These are phyloP conservation scores for Penaeus indicus DNA, from an alignment of 1,140 invertebrate genomes.

Conservation along the genomic window DNA sequence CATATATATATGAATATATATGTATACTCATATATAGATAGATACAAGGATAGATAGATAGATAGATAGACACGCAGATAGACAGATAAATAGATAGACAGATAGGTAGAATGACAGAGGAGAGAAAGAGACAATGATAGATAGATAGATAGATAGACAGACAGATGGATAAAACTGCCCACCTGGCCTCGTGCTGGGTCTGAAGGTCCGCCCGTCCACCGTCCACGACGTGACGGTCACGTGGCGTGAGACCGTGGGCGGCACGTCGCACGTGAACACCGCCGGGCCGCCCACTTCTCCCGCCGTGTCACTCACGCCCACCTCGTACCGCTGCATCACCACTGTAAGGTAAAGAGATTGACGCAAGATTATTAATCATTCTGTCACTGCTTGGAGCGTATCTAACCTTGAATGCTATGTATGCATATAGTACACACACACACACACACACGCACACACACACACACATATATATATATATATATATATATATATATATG, in stretches of 20 bases:
- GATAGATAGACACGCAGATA: no score
- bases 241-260: constrained; percentile 48
- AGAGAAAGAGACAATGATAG: background rate
- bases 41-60: no score
- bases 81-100: no score
- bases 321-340: constrained; percentile 58
- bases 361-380: background rate
- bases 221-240: constrained; percentile 51
- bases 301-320: constrained; percentile 51
- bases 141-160: constrained; percentile 11
- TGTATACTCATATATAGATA: no score
- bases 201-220: constrained; percentile 38
- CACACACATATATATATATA: no score
- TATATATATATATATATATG: no score
- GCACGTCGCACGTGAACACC: constrained; percentile 51
- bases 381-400: no score
- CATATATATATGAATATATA: no score
- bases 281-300: constrained; percentile 51
- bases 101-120: background rate
- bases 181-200: constrained; percentile 36
- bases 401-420: no score
- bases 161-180: background rate
- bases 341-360: background rate
- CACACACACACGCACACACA: no score
- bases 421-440: no score